phyloP scores from a whole-genome alignment of 2,888 invertebrate genomes.

The Amphipoea lucens region DNA sequence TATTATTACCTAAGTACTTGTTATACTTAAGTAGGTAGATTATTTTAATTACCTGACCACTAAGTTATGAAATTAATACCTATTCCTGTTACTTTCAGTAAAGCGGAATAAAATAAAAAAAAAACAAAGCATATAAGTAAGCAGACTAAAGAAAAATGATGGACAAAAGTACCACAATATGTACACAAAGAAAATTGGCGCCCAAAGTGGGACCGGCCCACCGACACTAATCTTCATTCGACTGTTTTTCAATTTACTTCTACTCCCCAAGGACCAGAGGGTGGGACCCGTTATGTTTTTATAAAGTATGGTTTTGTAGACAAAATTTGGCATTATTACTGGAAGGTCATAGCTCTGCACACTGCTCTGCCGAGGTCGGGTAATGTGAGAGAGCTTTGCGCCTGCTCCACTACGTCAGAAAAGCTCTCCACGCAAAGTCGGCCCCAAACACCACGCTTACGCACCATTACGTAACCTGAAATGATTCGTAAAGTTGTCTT shows the following conservation, averaged over 20 bases:
- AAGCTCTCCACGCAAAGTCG: slow-evolving; percentile 93
- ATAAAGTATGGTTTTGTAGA: neutral
- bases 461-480: slow-evolving; percentile 93
- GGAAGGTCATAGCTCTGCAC: slow-evolving; percentile 94
- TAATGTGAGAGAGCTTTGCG: slow-evolving; percentile 91
- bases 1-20: neutral
- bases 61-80: no score
- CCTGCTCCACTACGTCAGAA: slow-evolving; percentile 90
- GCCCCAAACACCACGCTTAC: slow-evolving; percentile 94
- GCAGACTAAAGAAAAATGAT: neutral
- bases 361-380: slow-evolving; percentile 94
- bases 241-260: slow-evolving; percentile 16
- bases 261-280: neutral
- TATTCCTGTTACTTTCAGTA: neutral
- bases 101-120: neutral
- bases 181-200: slow-evolving; percentile 14
- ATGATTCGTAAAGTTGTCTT: neutral
- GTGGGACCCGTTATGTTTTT: neutral
- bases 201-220: slow-evolving; percentile 26
- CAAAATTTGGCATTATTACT: slow-evolving; percentile 85
- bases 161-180: neutral
- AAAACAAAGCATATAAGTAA: neutral
- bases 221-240: neutral
- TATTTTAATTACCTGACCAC: no score
- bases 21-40: neutral